phyloP scores from a whole-genome alignment of 2,888 invertebrate species.

The Phalangium opilio region DNA sequence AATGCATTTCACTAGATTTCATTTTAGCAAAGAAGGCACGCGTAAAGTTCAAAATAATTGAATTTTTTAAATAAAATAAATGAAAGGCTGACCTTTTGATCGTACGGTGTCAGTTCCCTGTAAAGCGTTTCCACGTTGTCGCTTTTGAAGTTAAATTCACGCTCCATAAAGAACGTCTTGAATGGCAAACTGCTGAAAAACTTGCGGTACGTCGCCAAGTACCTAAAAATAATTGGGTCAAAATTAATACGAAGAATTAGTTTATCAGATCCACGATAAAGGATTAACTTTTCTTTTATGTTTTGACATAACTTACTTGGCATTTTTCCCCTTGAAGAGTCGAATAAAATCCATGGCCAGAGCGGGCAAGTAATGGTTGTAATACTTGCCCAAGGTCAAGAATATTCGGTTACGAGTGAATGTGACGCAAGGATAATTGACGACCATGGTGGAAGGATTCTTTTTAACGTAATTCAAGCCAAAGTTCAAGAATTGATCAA shows the following conservation, averaged over 20 bases:
- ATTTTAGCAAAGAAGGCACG: no score
- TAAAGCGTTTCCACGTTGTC: background rate
- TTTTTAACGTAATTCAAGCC: background rate
- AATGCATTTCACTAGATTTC: no score
- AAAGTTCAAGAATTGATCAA: constrained; percentile 40
- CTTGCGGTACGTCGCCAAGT: constrained; percentile 30
- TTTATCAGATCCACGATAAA: no score
- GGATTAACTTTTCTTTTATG: no score
- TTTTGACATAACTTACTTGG: no score
- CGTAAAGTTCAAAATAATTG: no score
- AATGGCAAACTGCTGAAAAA: constrained; percentile 28
- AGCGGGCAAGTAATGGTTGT: constrained; percentile 32
- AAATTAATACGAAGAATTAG: no score
- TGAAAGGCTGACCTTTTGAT: no score
- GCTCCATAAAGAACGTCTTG: constrained; percentile 30
- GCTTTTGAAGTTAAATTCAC: constrained; percentile 31
- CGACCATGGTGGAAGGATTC: constrained; percentile 18
- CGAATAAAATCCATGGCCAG: constrained; percentile 29
- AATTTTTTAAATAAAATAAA: no score
- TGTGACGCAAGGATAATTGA: constrained; percentile 17
- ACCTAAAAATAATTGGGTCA: no score
- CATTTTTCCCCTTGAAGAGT: constrained; percentile 27
- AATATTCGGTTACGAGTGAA: constrained; percentile 13
- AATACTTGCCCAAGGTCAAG: constrained; percentile 30
- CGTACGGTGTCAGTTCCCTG: background rate